A percentile compares a stretch with the other conserved stretches of the same genome.
Evolutionary conservation across 2,888 invertebrate species (phyloP).

Genomic region (Lasioglossum pauxillum): DNA sequence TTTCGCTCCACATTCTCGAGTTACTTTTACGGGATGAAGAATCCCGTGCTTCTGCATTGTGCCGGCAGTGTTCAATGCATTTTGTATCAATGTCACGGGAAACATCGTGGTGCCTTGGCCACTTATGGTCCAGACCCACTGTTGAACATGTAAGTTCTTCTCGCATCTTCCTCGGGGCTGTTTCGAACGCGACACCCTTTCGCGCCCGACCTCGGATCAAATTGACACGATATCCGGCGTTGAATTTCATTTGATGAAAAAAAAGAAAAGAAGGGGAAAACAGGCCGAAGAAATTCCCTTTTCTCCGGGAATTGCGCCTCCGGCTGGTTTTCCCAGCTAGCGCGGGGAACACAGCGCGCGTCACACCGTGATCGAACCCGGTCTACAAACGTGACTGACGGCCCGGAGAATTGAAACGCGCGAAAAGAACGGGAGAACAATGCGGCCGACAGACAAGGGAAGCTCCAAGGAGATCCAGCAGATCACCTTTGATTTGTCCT

Average conservation of each 20-base stretch:
- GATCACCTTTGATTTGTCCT: constrained; percentile 35
- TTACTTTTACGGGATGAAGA: background rate
- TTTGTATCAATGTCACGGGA: background rate
- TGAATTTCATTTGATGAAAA: constrained; percentile 28
- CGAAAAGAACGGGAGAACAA: constrained; percentile 40
- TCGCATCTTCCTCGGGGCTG: background rate
- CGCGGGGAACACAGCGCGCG: constrained; percentile 3
- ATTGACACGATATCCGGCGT: constrained; percentile 34
- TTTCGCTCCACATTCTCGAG: background rate
- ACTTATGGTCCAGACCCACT: constrained; percentile 1
- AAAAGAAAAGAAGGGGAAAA: background rate
- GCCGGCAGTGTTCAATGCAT: background rate
- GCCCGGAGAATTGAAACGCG: constrained; percentile 23
- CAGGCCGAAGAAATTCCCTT: constrained; percentile 18
- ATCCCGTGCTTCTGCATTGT: background rate
- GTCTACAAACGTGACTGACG: constrained; percentile 45
- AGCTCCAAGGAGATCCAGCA: constrained; percentile 4
- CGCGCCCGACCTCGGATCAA: background rate
- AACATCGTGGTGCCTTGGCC: background rate
- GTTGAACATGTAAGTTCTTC: background rate
- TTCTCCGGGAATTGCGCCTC: constrained; percentile 24
- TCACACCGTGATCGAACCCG: constrained; percentile 39
- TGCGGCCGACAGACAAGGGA: constrained; percentile 26
- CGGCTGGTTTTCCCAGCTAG: constrained; percentile 16
- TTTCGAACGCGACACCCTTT: background rate